phyloP scores from a whole-genome alignment of 2,888 invertebrate genomes.

The Xanthorhoe spadicearia region DNA sequence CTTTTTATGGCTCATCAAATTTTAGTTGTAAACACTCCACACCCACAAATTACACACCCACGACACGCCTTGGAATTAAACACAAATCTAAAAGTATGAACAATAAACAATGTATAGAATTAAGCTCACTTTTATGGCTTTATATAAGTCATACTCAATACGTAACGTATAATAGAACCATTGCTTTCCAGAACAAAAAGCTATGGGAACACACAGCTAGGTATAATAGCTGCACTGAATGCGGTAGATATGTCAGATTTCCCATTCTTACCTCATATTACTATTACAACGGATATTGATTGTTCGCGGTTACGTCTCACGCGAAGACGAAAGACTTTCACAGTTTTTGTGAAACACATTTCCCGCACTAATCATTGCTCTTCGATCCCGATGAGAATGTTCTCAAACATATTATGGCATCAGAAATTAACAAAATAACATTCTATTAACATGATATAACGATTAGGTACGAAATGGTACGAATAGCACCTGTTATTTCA shows the following conservation, averaged over 20 bases:
- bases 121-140: constrained; percentile 12
- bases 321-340: constrained; percentile 66
- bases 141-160: constrained; percentile 25
- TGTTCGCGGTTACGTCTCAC: constrained; percentile 68
- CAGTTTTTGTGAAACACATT: constrained; percentile 59
- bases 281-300: constrained; percentile 79
- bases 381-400: constrained; percentile 35
- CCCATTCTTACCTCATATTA: constrained; percentile 73
- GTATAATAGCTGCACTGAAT: constrained; percentile 63
- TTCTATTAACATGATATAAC: constrained; percentile 9
- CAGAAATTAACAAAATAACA: constrained; percentile 4
- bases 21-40: neutral
- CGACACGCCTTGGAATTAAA: constrained; percentile 13
- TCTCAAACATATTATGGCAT: constrained; percentile 9
- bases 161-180: constrained; percentile 34
- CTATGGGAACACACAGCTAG: constrained; percentile 63
- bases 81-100: neutral
- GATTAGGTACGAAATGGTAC: constrained; percentile 25
- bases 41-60: constrained; percentile 6
- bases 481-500: constrained; percentile 29
- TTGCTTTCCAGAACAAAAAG: constrained; percentile 63
- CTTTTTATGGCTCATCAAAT: neutral
- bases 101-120: constrained; percentile 17
- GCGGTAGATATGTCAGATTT: constrained; percentile 64
- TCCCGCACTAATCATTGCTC: constrained; percentile 41